phyloP scores from a whole-genome alignment of 2,888 invertebrate species.

The Timema podura region DNA sequence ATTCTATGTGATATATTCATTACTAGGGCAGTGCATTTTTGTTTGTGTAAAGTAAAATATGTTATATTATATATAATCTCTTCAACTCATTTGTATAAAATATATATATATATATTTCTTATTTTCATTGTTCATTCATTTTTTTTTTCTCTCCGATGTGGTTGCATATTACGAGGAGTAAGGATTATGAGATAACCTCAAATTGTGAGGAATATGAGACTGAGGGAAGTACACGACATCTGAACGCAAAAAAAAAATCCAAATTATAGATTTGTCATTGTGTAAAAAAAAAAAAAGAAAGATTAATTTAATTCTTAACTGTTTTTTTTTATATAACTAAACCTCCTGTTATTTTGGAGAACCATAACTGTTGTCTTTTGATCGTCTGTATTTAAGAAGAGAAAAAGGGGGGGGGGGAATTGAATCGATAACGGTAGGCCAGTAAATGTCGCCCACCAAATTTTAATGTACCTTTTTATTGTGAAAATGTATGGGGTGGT shows the following conservation, averaged over 20 bases:
- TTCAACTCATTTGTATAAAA: slow-evolving; percentile 42
- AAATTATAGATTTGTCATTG: slow-evolving; percentile 12
- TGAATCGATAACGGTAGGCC: slow-evolving; percentile 27
- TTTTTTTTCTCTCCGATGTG: slow-evolving; percentile 31
- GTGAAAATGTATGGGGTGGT: no score
- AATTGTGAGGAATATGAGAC: slow-evolving; percentile 42
- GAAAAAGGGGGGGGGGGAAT: not conserved
- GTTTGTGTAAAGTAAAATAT: slow-evolving; percentile 31
- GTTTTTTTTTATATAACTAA: slow-evolving; percentile 26
- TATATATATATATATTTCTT: slow-evolving; percentile 34
- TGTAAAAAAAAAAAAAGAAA: slow-evolving; percentile 12
- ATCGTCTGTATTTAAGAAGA: slow-evolving; percentile 16
- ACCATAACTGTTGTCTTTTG: slow-evolving; percentile 35
- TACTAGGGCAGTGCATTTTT: slow-evolving; percentile 44
- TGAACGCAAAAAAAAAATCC: slow-evolving; percentile 28
- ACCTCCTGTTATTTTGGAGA: slow-evolving; percentile 27
- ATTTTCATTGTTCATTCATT: slow-evolving; percentile 31
- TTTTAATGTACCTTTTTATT: slow-evolving; percentile 29
- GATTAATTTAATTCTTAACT: slow-evolving; percentile 15
- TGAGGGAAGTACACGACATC: slow-evolving; percentile 44
- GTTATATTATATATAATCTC: slow-evolving; percentile 30
- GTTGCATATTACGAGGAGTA: slow-evolving; percentile 29
- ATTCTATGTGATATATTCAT: slow-evolving; percentile 50
- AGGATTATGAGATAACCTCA: slow-evolving; percentile 27
- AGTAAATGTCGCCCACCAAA: slow-evolving; percentile 30